Evolutionary conservation across 2,113 vertebrate species (phyloP).

Genomic region (Phalacrocorax carbo): DNA sequence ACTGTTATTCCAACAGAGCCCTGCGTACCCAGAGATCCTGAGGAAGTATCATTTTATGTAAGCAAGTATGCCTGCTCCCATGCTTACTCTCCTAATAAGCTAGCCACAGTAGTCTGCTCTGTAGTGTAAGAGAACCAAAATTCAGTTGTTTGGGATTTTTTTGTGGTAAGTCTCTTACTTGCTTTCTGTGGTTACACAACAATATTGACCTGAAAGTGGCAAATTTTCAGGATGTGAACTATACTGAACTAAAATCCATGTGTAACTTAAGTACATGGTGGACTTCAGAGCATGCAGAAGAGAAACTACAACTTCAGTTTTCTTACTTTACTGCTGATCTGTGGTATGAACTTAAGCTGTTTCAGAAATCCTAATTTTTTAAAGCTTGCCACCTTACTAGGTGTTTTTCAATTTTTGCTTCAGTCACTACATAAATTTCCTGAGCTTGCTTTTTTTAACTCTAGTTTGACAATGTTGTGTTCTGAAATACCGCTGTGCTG

Average conservation of each 20-base stretch:
- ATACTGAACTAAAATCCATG: not conserved
- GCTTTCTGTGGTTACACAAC: not conserved
- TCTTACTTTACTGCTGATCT: not conserved
- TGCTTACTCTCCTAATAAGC: not conserved
- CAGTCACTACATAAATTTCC: not conserved
- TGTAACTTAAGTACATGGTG: not conserved
- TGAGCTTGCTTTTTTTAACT: not conserved
- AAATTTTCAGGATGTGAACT: not conserved
- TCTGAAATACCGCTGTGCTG: not conserved
- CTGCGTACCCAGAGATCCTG: not conserved
- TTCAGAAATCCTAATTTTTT: not conserved
- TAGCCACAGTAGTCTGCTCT: not conserved
- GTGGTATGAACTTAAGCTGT: not conserved
- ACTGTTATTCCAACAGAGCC: not conserved
- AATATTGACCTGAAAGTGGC: not conserved
- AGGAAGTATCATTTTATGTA: not conserved
- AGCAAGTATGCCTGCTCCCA: not conserved
- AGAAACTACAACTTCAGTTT: not conserved
- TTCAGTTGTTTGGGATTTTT: not conserved
- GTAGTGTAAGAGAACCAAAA: not conserved
- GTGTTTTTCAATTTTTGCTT: not conserved
- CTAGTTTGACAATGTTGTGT: not conserved
- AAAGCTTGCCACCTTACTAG: not conserved
- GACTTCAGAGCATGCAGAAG: not conserved
- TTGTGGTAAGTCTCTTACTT: not conserved